Evolutionary conservation across 2,113 vertebrate genomes (phyloP), one percentile per base, ranked within the genome.

Genomic region (Turdus rufiventris): DNA sequence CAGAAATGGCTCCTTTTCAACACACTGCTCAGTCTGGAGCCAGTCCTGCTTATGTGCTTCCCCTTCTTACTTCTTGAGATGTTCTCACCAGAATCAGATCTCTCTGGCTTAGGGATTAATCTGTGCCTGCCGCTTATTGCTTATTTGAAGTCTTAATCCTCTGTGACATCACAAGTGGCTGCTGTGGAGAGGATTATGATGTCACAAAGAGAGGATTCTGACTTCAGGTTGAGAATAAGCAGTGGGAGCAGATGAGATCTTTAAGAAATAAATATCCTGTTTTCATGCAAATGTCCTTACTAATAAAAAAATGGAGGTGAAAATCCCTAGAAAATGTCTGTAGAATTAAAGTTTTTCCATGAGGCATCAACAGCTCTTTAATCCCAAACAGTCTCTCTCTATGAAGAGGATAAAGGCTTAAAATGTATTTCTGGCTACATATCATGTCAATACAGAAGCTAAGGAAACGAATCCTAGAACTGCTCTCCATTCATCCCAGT

Each of bases 201-300:
- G 93, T 97, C 95, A 97, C 95, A 96, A 93, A 94, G 91, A 92
- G 91, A 92, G 91, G 94, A 95, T 97, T 97, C 85, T 93, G 92
- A 97, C 91, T 93, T 93, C 92, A 96, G 89, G 78, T 95, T 95
- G 91, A 95, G 83, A 95, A 85, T 89, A 87, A 92, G 79, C 81
- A 88, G 81, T 87, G 74, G 89, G 84, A 90, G 78, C 78, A 94
- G 88, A 95, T 82, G 92, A 94, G 84, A 93, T 94, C 94, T 91
- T 79, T 62, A 85, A 83, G 91, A 94, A 93, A 83, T 89, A 91
- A 96, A 90, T 91, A 91, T 80, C 89, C 94, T 93, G 71, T 95
- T 95, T 91, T 93, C 94, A 91, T 92, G 90, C 84, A 85, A 92
- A 93, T 87, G 62, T 68, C 94, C 70, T 96, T 88, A 76, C 93